Evolutionary conservation across 2,113 vertebrate genomes (phyloP).

Genomic region (Bos indicus): DNA sequence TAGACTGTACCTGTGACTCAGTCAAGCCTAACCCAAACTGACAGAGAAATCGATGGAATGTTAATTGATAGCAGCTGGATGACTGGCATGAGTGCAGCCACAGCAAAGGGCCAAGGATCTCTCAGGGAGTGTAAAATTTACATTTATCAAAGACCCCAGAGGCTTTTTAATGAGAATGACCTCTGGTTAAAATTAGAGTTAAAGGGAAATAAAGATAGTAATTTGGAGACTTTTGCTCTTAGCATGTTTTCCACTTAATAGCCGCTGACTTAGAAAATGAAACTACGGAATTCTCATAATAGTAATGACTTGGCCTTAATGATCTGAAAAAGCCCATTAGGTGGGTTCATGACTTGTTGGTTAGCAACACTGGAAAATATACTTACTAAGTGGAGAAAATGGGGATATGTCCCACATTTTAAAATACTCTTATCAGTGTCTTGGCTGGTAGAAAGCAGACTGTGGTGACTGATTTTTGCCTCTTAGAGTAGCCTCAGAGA

Average conservation of each 20-base stretch:
- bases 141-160: conserved; percentile 56
- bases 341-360: conserved; percentile 32
- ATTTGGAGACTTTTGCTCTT: conserved; percentile 54
- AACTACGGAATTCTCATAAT: conserved; percentile 39
- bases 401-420: not conserved
- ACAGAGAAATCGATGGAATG: conserved; percentile 66
- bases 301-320: conserved; percentile 29
- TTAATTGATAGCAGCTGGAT: conserved; percentile 69
- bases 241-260: conserved; percentile 56
- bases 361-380: conserved; percentile 36
- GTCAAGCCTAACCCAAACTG: conserved; percentile 49
- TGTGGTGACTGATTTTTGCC: conserved; percentile 6
- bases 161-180: conserved; percentile 70
- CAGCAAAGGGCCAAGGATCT: conserved; percentile 54
- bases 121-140: conserved; percentile 56
- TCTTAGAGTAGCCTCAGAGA: not conserved
- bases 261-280: conserved; percentile 53
- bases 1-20: conserved; percentile 61
- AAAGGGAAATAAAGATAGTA: conserved; percentile 60
- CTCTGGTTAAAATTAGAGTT: conserved; percentile 57
- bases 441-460: not conserved
- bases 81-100: conserved; percentile 36
- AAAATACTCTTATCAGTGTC: not conserved
- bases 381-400: not conserved
- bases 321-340: conserved; percentile 10